Percentiles rank a stretch among this genome's conserved stretches.
Conservation (phyloP, 53 echinoderm and acorn worm genomes). For the Patiria pectinifera region DNA sequence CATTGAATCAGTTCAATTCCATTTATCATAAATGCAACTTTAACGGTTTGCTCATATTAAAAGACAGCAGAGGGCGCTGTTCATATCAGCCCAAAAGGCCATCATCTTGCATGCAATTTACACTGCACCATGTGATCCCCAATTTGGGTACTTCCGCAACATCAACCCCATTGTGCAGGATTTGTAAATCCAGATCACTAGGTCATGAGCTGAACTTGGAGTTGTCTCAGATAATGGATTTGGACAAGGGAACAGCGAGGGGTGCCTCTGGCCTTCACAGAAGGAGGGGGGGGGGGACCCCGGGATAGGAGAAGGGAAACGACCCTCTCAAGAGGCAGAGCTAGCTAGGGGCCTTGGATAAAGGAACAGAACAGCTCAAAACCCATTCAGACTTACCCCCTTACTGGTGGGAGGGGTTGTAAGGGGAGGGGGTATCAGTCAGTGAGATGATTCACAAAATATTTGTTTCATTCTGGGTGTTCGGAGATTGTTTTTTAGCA, state of each 20-base stretch:
- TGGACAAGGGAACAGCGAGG: neutral
- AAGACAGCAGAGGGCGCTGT: neutral
- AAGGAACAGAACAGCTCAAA: neutral
- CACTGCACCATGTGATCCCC: neutral
- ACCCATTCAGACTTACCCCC: neutral
- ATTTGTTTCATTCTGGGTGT: neutral
- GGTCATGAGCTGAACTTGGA: neutral
- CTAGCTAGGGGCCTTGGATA: neutral
- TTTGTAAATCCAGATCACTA: neutral
- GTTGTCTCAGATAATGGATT: neutral
- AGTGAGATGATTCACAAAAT: slow-evolving; percentile 12
- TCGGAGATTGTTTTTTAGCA: neutral
- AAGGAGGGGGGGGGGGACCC: neutral
- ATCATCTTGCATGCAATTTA: neutral
- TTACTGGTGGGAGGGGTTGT: neutral
- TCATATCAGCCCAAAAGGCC: neutral
- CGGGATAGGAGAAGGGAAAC: neutral
- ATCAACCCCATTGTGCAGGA: neutral
- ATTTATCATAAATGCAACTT: neutral
- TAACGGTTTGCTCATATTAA: neutral
- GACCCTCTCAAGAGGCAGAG: neutral
- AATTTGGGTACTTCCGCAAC: neutral
- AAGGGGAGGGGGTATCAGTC: neutral
- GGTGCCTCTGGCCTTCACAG: neutral
- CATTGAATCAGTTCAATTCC: too few species aligned